Conservation (phyloP, 2,113 vertebrate genomes). For the Heterocephalus glaber region DNA sequence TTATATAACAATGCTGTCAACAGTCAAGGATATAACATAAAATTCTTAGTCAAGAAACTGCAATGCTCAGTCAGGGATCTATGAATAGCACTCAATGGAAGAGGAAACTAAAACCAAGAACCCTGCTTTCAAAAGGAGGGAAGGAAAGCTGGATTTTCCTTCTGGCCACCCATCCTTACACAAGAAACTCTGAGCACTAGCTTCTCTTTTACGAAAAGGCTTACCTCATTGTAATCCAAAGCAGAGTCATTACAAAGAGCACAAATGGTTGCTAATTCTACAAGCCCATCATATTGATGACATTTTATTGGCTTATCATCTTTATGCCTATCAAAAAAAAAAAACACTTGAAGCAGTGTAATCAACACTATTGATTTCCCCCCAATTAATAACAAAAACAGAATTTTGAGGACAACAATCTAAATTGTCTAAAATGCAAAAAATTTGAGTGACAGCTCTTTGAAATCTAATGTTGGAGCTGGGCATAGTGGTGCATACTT, state of each 20-base stretch:
- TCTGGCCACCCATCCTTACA: background rate
- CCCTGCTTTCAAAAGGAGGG: slow-evolving; percentile 10
- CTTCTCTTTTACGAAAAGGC: slow-evolving; percentile 52
- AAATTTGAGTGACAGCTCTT: background rate
- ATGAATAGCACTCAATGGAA: background rate
- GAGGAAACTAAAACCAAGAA: slow-evolving; percentile 50
- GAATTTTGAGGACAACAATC: background rate
- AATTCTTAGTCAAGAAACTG: background rate
- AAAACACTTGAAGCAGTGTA: slow-evolving; percentile 10
- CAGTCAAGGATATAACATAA: background rate
- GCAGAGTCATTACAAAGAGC: slow-evolving; percentile 99
- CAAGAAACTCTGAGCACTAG: background rate
- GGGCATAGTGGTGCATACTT: background rate
- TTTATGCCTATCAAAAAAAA: slow-evolving; percentile 88
- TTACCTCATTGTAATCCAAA: slow-evolving; percentile 97
- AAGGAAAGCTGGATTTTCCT: slow-evolving; percentile 41
- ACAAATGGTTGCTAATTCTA: slow-evolving; percentile 98
- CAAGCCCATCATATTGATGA: slow-evolving; percentile 92
- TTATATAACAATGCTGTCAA: background rate
- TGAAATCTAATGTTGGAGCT: background rate
- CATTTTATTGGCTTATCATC: slow-evolving; percentile 91
- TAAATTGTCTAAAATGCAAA: slow-evolving; percentile 1
- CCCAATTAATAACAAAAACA: background rate
- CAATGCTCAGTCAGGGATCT: background rate
- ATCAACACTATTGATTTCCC: background rate